A percentile compares a stretch with the other conserved stretches of the same genome.
phyloP scores from a whole-genome alignment of 2,797 vertebrate species.

The Perodicticus potto region DNA sequence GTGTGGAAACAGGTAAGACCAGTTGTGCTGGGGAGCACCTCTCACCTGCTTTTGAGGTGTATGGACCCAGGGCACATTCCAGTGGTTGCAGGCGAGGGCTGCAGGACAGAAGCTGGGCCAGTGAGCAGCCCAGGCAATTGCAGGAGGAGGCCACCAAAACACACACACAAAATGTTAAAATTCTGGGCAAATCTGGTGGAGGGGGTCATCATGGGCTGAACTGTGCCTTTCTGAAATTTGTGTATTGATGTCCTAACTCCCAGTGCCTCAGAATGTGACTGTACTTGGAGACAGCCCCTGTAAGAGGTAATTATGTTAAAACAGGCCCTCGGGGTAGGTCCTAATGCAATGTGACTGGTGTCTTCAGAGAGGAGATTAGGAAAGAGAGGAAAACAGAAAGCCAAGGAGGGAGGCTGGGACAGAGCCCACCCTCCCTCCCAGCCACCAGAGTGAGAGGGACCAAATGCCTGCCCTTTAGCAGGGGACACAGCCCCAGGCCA shows the following conservation, averaged over 20 bases:
- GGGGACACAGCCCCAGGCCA: not conserved
- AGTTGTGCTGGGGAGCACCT: not conserved
- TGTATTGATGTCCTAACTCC: not conserved
- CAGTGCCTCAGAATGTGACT: accelerated
- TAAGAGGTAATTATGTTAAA: not conserved
- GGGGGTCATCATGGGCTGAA: accelerated
- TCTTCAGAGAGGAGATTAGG: not conserved
- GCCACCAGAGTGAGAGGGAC: not conserved
- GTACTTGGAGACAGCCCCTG: not conserved
- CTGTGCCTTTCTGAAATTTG: not conserved
- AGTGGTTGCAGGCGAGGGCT: not conserved
- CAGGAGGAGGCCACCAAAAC: no score
- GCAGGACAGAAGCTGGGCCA: not conserved
- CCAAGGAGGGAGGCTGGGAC: not conserved
- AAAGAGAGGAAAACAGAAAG: not conserved
- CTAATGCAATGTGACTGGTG: no score
- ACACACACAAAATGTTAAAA: accelerated
- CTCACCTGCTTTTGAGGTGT: conserved; percentile 25
- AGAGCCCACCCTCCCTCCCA: no score
- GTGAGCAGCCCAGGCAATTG: not conserved
- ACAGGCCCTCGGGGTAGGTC: not conserved
- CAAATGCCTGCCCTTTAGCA: not conserved
- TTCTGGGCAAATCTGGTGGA: not conserved
- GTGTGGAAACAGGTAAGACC: conserved; percentile 51
- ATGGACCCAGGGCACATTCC: conserved; percentile 13